These are phyloP conservation scores for Arion vulgaris DNA, from an alignment of 1,140 invertebrate genomes.

Conservation along the genomic window DNA sequence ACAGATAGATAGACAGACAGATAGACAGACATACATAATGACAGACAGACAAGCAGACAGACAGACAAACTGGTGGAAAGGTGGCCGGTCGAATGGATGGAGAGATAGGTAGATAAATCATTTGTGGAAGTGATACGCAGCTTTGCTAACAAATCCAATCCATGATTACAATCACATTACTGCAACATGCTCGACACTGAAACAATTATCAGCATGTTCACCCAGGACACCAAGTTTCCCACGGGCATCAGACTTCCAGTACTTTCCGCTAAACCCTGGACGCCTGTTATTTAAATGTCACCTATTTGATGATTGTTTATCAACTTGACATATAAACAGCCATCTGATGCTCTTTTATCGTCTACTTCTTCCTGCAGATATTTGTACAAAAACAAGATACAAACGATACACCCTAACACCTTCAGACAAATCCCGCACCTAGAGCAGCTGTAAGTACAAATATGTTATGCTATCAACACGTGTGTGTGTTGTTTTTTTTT, in stretches of 20 bases:
- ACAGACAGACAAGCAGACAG: too few species aligned
- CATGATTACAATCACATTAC: too few species aligned
- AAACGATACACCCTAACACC: conserved; percentile 19
- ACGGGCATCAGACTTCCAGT: conserved; percentile 1
- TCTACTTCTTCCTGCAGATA: conserved; percentile 15
- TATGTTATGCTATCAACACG: too few species aligned
- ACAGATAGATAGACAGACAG: too few species aligned
- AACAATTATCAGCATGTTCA: neutral
- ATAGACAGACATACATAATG: too few species aligned
- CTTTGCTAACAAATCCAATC: too few species aligned
- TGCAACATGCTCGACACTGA: too few species aligned
- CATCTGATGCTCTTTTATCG: neutral
- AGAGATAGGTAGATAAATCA: too few species aligned
- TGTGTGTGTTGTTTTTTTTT: too few species aligned
- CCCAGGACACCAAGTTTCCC: neutral
- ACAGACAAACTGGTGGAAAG: too few species aligned
- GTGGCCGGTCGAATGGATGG: too few species aligned
- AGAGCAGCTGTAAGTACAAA: conserved; percentile 36
- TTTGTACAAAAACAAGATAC: conserved; percentile 39
- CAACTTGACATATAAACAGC: neutral
- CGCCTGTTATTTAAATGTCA: neutral
- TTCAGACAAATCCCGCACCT: conserved; percentile 14
- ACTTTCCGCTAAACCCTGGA: neutral
- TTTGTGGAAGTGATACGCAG: too few species aligned
- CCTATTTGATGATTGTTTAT: neutral